These are phyloP conservation scores for Gymnodraco acuticeps DNA, from an alignment of 2,797 vertebrate species.

Conservation along the genomic window DNA sequence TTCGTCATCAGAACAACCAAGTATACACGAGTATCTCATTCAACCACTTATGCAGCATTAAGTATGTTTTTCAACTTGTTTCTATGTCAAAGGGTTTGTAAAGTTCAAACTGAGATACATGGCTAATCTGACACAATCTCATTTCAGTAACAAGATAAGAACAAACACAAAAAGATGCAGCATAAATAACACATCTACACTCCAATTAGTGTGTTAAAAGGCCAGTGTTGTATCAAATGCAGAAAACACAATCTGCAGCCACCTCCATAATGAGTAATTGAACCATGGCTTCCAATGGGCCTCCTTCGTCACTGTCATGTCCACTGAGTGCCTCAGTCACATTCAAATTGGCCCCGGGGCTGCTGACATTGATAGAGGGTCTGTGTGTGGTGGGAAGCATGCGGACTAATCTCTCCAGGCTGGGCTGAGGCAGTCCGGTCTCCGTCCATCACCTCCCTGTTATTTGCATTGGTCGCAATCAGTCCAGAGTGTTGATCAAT, in stretches of 20 bases:
- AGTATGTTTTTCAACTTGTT: slow-evolving; percentile 15
- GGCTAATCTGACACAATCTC: slow-evolving; percentile 38
- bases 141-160: slow-evolving; percentile 66
- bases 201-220: slow-evolving; percentile 76
- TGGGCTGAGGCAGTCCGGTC: slow-evolving; percentile 57
- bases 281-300: slow-evolving; percentile 72
- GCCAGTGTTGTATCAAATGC: slow-evolving; percentile 67
- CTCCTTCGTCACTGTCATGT: slow-evolving; percentile 80
- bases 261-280: slow-evolving; percentile 77
- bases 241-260: slow-evolving; percentile 67
- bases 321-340: slow-evolving; percentile 75
- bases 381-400: slow-evolving; percentile 47
- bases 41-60: background rate
- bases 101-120: slow-evolving; percentile 57
- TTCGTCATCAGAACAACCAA: background rate
- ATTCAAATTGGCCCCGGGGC: slow-evolving; percentile 73
- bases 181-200: slow-evolving; percentile 75
- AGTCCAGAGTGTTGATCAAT: slow-evolving; percentile 76
- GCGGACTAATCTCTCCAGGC: slow-evolving; percentile 59
- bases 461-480: slow-evolving; percentile 76
- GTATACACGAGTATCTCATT: background rate
- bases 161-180: slow-evolving; percentile 61
- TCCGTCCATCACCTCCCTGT: slow-evolving; percentile 68
- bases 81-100: slow-evolving; percentile 28
- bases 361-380: slow-evolving; percentile 76